Evolutionary conservation across 2,888 invertebrate species (phyloP), one percentile per base, ranked within the genome.

Genomic region (Thalpophila matura): DNA sequence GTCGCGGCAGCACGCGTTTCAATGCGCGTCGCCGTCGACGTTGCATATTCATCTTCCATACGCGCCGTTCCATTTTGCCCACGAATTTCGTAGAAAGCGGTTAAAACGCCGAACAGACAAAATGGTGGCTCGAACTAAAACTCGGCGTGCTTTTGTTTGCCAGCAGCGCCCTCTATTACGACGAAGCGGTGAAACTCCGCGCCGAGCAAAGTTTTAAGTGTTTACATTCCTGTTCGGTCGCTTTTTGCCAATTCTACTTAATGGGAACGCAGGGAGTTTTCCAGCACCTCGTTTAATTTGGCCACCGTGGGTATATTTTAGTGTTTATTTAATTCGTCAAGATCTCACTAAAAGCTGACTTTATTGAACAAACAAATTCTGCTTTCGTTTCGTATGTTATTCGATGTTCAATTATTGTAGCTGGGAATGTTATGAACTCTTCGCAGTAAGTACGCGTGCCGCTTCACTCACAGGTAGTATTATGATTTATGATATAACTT

Each of bases 181-280:
- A 77, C 77, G 84, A 75, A 86, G 85, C 87, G 84, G 86, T 79
- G 83, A 81, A 90, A 89, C 89, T 87, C 87, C 60, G 79, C 84
- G 80, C 81, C 79, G 88, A 87, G 89, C 83, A 91, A 93, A 93
- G 91, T 94, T 93, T 94, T 92, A 93, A 94, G 93, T 94, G 93
- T 93, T 94, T 94, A 93, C 91, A 92, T 92, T 94, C 89, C 89
- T 90, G 92, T 92, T 91, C 90, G 89, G 91, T 90, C 89, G 92
- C 93, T 92, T 93, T 93, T 93, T 93, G 91, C 92, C 91, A 90
- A 93, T 91, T 91, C 88, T 88, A 89, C 88, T 90, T 91, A 92
- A 93, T 91, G 87, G 91, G 86, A 86, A 91, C 88, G 88, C 86
- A 85, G 88, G 76, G 86, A 91, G 89, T 87, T 90, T 85, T 86